Percentiles rank a stretch among this genome's conserved stretches.
Conservation (phyloP, 2,113 vertebrate genomes). For the Connochaetes taurinus region DNA sequence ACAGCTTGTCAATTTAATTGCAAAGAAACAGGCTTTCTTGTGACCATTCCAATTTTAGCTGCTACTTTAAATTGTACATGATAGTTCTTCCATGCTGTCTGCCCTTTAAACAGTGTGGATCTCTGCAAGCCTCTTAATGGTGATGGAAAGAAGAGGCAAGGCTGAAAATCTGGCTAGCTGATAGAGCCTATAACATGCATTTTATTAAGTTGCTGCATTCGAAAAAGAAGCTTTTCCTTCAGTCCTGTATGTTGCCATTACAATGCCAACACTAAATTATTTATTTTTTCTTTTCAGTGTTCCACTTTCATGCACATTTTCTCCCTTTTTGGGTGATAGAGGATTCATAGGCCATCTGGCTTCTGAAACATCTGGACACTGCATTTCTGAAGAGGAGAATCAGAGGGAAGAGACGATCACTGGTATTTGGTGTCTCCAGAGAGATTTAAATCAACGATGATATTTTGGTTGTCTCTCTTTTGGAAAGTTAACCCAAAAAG, state of each 20-base stretch:
- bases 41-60: slow-evolving; percentile 71
- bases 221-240: slow-evolving; percentile 39
- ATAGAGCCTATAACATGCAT: background rate
- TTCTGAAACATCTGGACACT: slow-evolving; percentile 71
- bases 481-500: slow-evolving; percentile 49
- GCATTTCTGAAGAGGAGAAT: slow-evolving; percentile 59
- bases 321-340: slow-evolving; percentile 65
- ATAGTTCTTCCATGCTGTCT: slow-evolving; percentile 67
- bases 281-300: slow-evolving; percentile 52
- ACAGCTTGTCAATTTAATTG: slow-evolving; percentile 71
- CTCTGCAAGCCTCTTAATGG: slow-evolving; percentile 50
- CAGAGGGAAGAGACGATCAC: slow-evolving; percentile 46
- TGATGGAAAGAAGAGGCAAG: slow-evolving; percentile 44
- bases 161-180: slow-evolving; percentile 3
- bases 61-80: slow-evolving; percentile 69
- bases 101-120: slow-evolving; percentile 60
- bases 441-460: slow-evolving; percentile 61
- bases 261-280: slow-evolving; percentile 19
- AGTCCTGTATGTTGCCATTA: slow-evolving; percentile 27
- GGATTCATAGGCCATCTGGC: slow-evolving; percentile 73
- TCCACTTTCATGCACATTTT: slow-evolving; percentile 62
- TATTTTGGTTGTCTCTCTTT: slow-evolving; percentile 49
- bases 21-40: slow-evolving; percentile 73
- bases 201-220: slow-evolving; percentile 55
- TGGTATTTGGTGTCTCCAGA: slow-evolving; percentile 56